Evolutionary conservation across 2,797 vertebrate species (phyloP).

Genomic region (Pseudochirops cupreus): DNA sequence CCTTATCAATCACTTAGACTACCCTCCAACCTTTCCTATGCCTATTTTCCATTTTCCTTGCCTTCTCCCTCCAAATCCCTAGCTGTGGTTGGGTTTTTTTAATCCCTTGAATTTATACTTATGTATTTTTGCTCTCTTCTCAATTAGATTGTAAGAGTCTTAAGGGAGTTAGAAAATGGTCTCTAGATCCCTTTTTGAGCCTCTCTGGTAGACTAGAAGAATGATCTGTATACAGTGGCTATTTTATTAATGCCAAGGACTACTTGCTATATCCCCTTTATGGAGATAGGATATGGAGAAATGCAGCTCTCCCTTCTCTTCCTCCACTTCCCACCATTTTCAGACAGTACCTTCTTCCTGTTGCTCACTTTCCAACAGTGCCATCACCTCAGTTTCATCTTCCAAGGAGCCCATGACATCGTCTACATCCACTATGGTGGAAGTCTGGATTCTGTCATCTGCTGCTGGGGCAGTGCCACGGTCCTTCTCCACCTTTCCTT

Average conservation of each 20-base stretch:
- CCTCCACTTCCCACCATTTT: neutral
- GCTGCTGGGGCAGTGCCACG: too few species aligned
- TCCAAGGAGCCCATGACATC: too few species aligned
- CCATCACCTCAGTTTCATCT: too few species aligned
- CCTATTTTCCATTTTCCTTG: neutral
- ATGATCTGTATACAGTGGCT: neutral
- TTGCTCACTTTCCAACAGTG: too few species aligned
- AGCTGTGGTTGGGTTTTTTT: neutral
- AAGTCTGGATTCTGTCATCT: too few species aligned
- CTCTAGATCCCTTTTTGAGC: neutral
- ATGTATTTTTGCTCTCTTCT: neutral
- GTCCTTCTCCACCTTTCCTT: too few species aligned
- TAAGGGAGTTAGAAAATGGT: neutral
- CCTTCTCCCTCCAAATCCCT: neutral
- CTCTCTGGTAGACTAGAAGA: neutral
- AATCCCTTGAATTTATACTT: neutral
- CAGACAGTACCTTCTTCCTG: conserved; percentile 89
- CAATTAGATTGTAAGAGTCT: neutral
- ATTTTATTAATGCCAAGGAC: neutral
- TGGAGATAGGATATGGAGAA: neutral
- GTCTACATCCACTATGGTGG: too few species aligned
- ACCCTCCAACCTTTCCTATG: neutral
- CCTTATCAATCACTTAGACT: neutral
- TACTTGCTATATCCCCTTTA: neutral
- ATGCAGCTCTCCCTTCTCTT: neutral